Percentiles rank a stretch among this genome's conserved stretches.
phyloP scores from a whole-genome alignment of 2,113 vertebrate genomes.

The Grallaria varia region DNA sequence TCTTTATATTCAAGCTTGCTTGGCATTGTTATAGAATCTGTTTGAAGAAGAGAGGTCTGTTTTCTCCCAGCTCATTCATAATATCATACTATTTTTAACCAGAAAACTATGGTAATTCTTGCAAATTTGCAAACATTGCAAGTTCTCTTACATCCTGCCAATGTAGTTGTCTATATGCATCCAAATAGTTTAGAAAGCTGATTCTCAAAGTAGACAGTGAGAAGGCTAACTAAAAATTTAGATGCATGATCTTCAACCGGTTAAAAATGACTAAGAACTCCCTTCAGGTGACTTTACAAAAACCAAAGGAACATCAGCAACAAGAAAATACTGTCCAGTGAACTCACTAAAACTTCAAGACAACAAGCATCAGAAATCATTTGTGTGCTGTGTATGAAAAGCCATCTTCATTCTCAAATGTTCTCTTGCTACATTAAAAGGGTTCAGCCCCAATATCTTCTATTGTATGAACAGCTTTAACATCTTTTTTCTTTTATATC shows the following conservation, averaged over 20 bases:
- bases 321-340: neutral
- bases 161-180: neutral
- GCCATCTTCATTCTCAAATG: neutral
- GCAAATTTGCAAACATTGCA: neutral
- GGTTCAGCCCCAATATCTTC: neutral
- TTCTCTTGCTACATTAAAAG: neutral
- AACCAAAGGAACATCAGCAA: neutral
- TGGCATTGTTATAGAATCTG: neutral
- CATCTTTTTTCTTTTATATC: neutral
- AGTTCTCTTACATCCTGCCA: neutral
- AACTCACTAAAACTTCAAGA: neutral
- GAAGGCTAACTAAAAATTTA: neutral
- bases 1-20: neutral
- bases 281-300: neutral
- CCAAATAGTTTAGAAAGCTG: neutral
- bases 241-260: neutral
- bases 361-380: neutral
- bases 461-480: neutral
- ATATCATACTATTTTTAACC: neutral
- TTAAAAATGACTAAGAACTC: neutral
- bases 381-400: neutral
- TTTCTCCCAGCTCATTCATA: neutral
- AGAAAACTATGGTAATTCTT: neutral
- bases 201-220: neutral
- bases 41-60: neutral